Base-by-base conservation (phyloP, 2,797 vertebrate species). In the Sebastes goodei region DNA sequence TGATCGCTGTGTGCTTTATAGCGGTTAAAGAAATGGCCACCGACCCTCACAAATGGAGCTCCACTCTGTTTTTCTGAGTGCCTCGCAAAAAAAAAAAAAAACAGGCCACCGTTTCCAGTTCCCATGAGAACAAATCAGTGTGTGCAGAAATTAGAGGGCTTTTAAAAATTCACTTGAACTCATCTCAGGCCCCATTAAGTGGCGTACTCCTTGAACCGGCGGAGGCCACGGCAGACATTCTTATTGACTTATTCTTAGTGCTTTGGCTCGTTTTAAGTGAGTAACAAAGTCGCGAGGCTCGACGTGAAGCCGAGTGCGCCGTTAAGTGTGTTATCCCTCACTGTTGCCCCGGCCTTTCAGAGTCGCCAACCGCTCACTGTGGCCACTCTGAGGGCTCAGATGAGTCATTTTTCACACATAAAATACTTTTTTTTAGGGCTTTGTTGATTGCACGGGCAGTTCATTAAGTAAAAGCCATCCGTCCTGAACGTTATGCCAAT, bases 111-210 rank as follows among this genome's bases (percentile, higher is more conserved):
- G 81, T 52, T 76, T 79, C 59, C 38, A 59, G 76, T 88, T 91
- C 86, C 89, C 89, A 87, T 74, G 88, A 88, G 90, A 90, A 90
- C 81, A 86, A 90, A 93, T 91, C 86, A 88, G 87, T 86, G 84
- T 78, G 72, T 81, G 84, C 82, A 91, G 88, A 93, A 93, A 91
- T 89, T 93, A 91, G 84, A 92, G 87, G 80, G 79, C 90, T 92
- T 93, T 92, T 93, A 88, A 94, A 91, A 94, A 90, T 92, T 90
- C 93, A 90, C 93, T 93, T 90, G 84, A 93, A 91, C 87, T 93
- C 87, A 87, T 92, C 93, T 88, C 85, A 87, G 92, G 90, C 88
- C 82, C 90, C 89, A 91, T 94, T 93, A 94, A 49, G 86, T 64
- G 80, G 86, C 69, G 15, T 73, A 70, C 75, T 89, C 79, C 86